Evolutionary conservation across 2,797 vertebrate species (phyloP), one percentile per base, ranked within the genome.

Genomic region (Tadarida brasiliensis): DNA sequence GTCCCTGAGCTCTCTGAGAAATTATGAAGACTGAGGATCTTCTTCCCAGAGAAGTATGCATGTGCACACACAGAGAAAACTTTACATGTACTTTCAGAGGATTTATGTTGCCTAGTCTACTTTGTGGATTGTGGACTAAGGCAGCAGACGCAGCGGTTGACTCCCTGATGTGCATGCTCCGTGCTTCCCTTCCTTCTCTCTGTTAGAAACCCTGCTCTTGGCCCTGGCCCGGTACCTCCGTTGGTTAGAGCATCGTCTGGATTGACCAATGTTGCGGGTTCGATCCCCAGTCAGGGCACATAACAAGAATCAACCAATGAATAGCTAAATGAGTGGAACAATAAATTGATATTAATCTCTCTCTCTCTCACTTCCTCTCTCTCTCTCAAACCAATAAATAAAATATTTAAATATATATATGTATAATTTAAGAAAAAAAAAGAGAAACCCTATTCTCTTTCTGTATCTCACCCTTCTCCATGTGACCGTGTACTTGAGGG

Each of bases 121-220:
- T 47, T 14, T 61, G 1, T 24, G 70, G 59, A 77, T 22, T 63
- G 14, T 51, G 78, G 63, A 28, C 44, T 74, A n/a, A 56, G 5
- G 26, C 8, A 8, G 87, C 8, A n/a, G 63, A 9, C 8, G 30
- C 35, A 30, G 24, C 8, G 12, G 8, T 24, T 30, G 19, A 44
- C 8, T 93, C 15, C 3, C 11, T 2, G 0, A 17, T 30, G 4
- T 2, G 19, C n/a, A 11, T 2, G 10, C 20, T 70, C 8, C 1
- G 0, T 0, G 7, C 19, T 9, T 3, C 19, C 2, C 6, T 56
- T 10, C 26, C 16, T 54, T 87, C 51, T 88, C 11, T 56, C 24
- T 65, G 0, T 26, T n/a, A 68, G 44, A 88, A 65, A 30, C 35
- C 19, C 17, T 26, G 0, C 73, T 83, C 5, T 67, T 68, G 20